Percentiles rank a stretch among this genome's conserved stretches.
These are phyloP conservation scores for Ptychoptera contaminata DNA, from an alignment of 2,888 invertebrate genomes.

Conservation along the genomic window DNA sequence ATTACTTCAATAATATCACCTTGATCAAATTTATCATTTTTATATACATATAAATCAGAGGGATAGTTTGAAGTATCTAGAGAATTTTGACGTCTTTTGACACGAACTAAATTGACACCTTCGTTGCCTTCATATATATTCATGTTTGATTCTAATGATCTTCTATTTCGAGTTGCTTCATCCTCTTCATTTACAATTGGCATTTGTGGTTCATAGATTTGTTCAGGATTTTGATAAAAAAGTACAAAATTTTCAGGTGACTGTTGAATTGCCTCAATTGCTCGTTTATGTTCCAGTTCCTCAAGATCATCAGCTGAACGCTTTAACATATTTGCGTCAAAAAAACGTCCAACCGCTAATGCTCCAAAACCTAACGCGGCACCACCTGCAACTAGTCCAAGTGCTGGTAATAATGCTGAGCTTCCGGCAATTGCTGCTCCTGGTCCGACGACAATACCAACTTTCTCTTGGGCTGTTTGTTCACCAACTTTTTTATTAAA, in stretches of 20 bases:
- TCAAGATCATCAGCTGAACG: conserved; percentile 17
- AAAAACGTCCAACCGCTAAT: conserved; percentile 56
- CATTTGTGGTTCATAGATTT: neutral
- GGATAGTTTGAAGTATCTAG: neutral
- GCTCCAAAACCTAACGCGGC: conserved; percentile 69
- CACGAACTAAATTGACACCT: neutral
- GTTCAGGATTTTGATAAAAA: neutral
- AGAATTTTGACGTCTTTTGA: neutral
- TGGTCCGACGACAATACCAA: conserved; percentile 37
- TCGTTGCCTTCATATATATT: conserved; percentile 2
- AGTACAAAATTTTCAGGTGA: conserved; percentile 3
- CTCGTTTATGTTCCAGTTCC: conserved; percentile 38
- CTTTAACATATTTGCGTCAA: conserved; percentile 40
- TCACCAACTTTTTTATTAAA: conserved; percentile 32
- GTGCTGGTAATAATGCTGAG: conserved; percentile 54
- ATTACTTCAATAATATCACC: conserved; percentile 5
- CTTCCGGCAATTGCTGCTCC: conserved; percentile 34
- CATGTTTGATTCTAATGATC: neutral
- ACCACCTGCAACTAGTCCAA: conserved; percentile 66
- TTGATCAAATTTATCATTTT: conserved; percentile 2
- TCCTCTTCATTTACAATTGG: neutral
- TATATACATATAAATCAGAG: neutral
- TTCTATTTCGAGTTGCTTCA: neutral
- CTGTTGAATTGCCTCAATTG: conserved; percentile 26
- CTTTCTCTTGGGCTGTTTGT: conserved; percentile 41